A percentile compares a stretch with the other conserved stretches of the same genome.
Evolutionary conservation across 2,113 vertebrate species (phyloP).

Genomic region (Neodon shergylaensis): DNA sequence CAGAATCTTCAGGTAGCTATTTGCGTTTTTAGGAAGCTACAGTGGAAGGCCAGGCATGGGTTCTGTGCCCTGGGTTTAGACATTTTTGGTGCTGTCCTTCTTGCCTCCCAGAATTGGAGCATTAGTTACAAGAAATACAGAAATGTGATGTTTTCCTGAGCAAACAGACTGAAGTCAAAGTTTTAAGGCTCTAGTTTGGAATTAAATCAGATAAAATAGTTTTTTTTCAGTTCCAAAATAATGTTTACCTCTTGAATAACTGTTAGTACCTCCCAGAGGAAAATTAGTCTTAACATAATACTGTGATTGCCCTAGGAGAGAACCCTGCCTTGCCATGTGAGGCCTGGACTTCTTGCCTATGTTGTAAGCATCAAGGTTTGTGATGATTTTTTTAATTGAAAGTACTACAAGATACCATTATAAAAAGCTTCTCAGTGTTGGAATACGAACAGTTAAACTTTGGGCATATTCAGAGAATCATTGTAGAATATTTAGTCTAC

Average conservation of each 20-base stretch:
- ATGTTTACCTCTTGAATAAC: neutral
- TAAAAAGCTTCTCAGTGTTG: neutral
- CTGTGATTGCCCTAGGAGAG: neutral
- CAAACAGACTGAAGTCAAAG: neutral
- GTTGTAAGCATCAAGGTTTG: neutral
- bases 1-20: conserved; percentile 9
- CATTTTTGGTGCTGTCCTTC: neutral
- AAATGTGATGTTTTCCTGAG: conserved; percentile 18
- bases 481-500: neutral
- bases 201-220: neutral
- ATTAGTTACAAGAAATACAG: neutral
- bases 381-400: conserved; percentile 12
- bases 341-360: neutral
- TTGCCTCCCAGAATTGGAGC: neutral
- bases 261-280: neutral
- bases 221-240: conserved; percentile 44
- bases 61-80: neutral
- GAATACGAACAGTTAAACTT: conserved; percentile 5
- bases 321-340: neutral
- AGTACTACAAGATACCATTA: neutral
- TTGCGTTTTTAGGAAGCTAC: conserved; percentile 15
- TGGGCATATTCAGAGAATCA: conserved; percentile 41
- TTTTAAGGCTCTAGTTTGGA: conserved; percentile 26
- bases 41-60: neutral
- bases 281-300: neutral